Base-by-base conservation (phyloP, 2,888 invertebrate genomes). In the Carterocephalus palaemon region DNA sequence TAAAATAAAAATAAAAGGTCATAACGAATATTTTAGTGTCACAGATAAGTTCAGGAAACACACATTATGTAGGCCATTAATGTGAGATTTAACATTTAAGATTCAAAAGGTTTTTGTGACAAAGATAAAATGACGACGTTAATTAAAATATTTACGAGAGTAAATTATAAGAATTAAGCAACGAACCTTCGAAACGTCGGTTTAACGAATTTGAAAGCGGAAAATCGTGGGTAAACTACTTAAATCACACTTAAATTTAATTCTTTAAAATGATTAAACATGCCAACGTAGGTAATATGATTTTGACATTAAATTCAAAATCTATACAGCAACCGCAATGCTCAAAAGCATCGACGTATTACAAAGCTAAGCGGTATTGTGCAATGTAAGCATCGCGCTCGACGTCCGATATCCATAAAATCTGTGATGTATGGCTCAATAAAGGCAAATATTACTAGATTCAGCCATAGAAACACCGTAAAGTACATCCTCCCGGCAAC, bases 171-270 rank as follows among this genome's bases (percentile, higher is more conserved):
- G 23, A 22, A 28, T 31, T 23, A 16, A 28, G 36, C 15, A 29
- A 36, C 13, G 36, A 36, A 43, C 36, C 43, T 23, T 43, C n/a
- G n/a, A 34, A 43, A 43, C 36, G 36, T 43, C n/a, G n/a, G 17
- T 26, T 23, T 19, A 42, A 16, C 28, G 23, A 23, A 36, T 36
- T 43, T 37, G n/a, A n/a, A n/a, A n/a, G n/a, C n/a, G n/a, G n/a
- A n/a, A n/a, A n/a, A n/a, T n/a, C n/a, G n/a, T n/a, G n/a, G n/a
- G n/a, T n/a, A n/a, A n/a, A n/a, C n/a, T n/a, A n/a, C n/a, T n/a
- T n/a, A n/a, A n/a, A n/a, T n/a, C n/a, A n/a, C n/a, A n/a, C n/a
- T n/a, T n/a, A n/a, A n/a, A n/a, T n/a, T n/a, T n/a, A n/a, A n/a
- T n/a, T n/a, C n/a, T n/a, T n/a, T n/a, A n/a, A n/a, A n/a, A n/a